phyloP scores from a whole-genome alignment of 2,888 invertebrate species.

The Drosophila koepferae region DNA sequence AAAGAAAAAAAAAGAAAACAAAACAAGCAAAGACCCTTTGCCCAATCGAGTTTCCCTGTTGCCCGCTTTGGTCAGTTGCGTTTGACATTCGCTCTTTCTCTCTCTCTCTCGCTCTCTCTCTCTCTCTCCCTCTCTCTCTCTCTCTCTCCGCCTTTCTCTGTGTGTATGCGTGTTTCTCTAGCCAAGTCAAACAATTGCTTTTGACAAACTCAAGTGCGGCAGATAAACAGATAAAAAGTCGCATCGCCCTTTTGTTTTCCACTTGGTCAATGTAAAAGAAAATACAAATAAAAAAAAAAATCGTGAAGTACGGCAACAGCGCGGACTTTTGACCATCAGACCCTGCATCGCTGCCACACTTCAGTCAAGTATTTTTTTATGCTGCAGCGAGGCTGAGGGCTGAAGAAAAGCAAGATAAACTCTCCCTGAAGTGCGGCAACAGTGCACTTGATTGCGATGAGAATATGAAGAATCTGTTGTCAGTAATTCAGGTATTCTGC shows the following conservation, averaged over 20 bases:
- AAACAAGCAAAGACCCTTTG: constrained; percentile 5
- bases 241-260: constrained; percentile 33
- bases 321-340: not conserved
- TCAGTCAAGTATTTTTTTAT: constrained; percentile 16
- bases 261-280: not conserved
- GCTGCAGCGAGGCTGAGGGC: not conserved
- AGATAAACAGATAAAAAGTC: constrained; percentile 65
- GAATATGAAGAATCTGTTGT: not conserved
- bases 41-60: constrained; percentile 30
- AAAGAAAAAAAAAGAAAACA: constrained; percentile 4
- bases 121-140: constrained; percentile 3
- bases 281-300: constrained; percentile 19
- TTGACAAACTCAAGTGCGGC: constrained; percentile 72
- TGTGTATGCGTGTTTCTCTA: constrained; percentile 25
- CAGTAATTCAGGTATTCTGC: not conserved
- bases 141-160: not conserved
- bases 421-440: constrained; percentile 2
- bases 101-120: constrained; percentile 5
- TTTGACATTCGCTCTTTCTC: constrained; percentile 34
- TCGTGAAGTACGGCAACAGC: constrained; percentile 40
- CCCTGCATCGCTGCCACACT: constrained; percentile 25
- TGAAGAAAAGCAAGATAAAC: not conserved
- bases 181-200: constrained; percentile 70
- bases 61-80: constrained; percentile 40
- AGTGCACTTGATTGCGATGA: not conserved